These are phyloP conservation scores for Agriopis leucophaearia DNA, from an alignment of 2,888 invertebrate genomes.

Conservation along the genomic window DNA sequence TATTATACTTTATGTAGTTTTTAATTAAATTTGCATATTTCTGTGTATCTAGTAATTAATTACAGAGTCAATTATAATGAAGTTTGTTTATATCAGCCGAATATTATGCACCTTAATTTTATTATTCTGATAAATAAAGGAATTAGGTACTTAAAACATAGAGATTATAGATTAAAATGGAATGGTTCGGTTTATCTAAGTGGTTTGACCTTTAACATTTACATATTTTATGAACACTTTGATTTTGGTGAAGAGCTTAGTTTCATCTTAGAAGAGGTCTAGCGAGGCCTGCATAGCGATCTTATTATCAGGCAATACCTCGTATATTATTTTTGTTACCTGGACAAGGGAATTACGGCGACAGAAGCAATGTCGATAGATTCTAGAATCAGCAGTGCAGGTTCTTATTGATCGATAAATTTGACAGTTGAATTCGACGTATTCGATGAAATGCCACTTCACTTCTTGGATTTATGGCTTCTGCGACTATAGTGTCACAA, in stretches of 20 bases:
- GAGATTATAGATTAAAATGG: slow-evolving; percentile 60
- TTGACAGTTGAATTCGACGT: no score
- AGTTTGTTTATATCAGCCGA: slow-evolving; percentile 27
- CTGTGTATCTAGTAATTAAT: slow-evolving; percentile 37
- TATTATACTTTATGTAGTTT: slow-evolving; percentile 61
- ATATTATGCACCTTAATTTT: slow-evolving; percentile 31
- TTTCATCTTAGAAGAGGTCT: not conserved
- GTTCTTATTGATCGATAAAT: no score
- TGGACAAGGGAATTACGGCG: no score
- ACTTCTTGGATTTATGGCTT: no score
- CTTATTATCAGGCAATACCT: no score
- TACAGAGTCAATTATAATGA: slow-evolving; percentile 29
- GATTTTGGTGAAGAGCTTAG: slow-evolving; percentile 63
- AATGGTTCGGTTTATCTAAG: slow-evolving; percentile 62
- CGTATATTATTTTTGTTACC: no score
- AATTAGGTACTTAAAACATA: slow-evolving; percentile 53
- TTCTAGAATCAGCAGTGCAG: no score
- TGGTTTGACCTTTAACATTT: slow-evolving; percentile 50
- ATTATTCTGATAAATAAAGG: slow-evolving; percentile 43
- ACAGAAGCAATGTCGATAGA: no score
- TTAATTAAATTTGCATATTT: slow-evolving; percentile 39
- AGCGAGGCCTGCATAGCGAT: not conserved
- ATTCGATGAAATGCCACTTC: no score
- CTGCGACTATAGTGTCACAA: no score
- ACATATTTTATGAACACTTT: slow-evolving; percentile 68